Percentiles rank a stretch among this genome's conserved stretches.
Evolutionary conservation across 92 coral and sea anemone species (phyloP).

Genomic region (Heliopora coerulea): DNA sequence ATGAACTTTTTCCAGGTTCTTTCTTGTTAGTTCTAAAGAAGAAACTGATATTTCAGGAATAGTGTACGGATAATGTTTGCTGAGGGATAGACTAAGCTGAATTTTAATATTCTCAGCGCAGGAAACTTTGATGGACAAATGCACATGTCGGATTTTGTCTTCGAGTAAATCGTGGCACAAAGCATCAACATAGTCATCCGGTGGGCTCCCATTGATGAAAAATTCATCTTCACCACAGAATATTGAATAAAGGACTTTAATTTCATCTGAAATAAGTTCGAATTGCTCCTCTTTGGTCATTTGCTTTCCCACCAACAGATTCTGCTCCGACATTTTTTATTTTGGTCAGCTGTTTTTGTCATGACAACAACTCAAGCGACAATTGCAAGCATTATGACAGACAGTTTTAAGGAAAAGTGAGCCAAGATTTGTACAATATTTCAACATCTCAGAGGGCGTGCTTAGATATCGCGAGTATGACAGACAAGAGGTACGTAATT

Average conservation of each 20-base stretch:
- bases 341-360: constrained; percentile 11
- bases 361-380: constrained; percentile 13
- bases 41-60: constrained; percentile 75
- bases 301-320: not conserved
- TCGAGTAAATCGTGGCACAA: constrained; percentile 18
- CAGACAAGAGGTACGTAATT: constrained; percentile 25
- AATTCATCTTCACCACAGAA: constrained; percentile 85
- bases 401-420: not conserved
- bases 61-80: constrained; percentile 60
- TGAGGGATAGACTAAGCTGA: constrained; percentile 21
- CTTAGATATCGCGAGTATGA: not conserved
- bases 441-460: not conserved
- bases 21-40: constrained; percentile 63
- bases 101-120: constrained; percentile 19
- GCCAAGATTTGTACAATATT: not conserved
- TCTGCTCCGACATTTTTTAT: not conserved
- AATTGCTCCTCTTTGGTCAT: constrained; percentile 14
- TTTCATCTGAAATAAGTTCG: constrained; percentile 59
- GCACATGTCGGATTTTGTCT: constrained; percentile 6
- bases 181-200: constrained; percentile 11
- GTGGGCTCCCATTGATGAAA: constrained; percentile 30
- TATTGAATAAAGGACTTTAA: constrained; percentile 76
- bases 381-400: not conserved
- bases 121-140: constrained; percentile 21
- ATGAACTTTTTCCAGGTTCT: constrained; percentile 44